Percentiles rank a stretch among this genome's conserved stretches.
Conservation (phyloP, 2,888 invertebrate species). For the Holacanthella duospinosa region DNA sequence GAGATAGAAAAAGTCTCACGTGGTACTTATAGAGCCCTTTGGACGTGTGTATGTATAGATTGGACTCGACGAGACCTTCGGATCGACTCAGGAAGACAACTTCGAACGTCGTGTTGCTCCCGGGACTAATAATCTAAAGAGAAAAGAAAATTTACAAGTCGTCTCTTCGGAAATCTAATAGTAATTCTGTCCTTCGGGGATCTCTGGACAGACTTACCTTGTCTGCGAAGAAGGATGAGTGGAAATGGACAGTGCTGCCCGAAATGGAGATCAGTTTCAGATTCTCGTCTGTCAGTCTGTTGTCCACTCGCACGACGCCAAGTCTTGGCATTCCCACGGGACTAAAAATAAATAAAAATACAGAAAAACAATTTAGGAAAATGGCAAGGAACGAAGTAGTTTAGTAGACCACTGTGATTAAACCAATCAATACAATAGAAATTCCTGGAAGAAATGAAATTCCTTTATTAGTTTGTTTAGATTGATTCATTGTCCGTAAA, state of each 20-base stretch:
- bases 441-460: not conserved
- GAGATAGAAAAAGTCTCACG: slow-evolving; percentile 51
- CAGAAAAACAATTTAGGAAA: slow-evolving; percentile 5
- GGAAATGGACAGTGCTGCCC: slow-evolving; percentile 87
- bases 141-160: not conserved
- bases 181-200: no score
- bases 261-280: slow-evolving; percentile 88
- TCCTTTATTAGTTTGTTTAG: no score
- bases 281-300: slow-evolving; percentile 72
- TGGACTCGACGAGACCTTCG: slow-evolving; percentile 75
- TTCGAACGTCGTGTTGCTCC: slow-evolving; percentile 87
- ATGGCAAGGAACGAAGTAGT: no score
- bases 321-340: slow-evolving; percentile 78
- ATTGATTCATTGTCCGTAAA: no score
- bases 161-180: no score
- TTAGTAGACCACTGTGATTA: not conserved
- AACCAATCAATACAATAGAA: not conserved
- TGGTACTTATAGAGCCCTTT: slow-evolving; percentile 80
- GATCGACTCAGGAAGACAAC: slow-evolving; percentile 89
- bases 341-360: slow-evolving; percentile 45
- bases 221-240: slow-evolving; percentile 92
- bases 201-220: slow-evolving; percentile 74
- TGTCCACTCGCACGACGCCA: slow-evolving; percentile 74
- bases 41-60: slow-evolving; percentile 86
- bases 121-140: slow-evolving; percentile 68